These are phyloP conservation scores for Pristiophorus japonicus DNA, from an alignment of 2,113 vertebrate genomes.

Conservation along the genomic window DNA sequence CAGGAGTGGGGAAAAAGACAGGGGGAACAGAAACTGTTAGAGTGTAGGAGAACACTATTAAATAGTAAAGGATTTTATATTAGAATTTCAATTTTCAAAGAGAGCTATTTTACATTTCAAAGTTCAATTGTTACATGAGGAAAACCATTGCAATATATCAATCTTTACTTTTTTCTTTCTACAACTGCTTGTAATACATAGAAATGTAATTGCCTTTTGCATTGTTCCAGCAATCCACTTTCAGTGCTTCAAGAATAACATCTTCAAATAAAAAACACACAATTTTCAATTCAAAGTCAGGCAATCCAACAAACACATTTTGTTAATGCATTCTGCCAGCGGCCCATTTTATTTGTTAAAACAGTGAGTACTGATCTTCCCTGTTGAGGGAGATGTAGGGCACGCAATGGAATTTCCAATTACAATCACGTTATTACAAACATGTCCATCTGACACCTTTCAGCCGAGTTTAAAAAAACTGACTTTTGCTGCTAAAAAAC, in stretches of 20 bases:
- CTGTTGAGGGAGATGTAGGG: background rate
- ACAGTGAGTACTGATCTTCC: background rate
- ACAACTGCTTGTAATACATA: background rate
- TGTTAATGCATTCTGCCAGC: background rate
- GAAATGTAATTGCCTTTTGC: background rate
- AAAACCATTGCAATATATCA: background rate
- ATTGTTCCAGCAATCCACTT: background rate
- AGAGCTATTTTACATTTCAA: background rate
- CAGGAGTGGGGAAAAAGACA: too few species aligned
- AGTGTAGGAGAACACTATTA: background rate
- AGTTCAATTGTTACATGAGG: background rate
- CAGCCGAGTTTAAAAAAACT: background rate
- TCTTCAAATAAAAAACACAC: background rate
- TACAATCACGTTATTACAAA: background rate
- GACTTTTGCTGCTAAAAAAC: background rate
- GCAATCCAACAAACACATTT: background rate
- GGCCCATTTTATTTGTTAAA: background rate
- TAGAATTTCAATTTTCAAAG: slow-evolving; percentile 15
- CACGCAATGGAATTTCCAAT: background rate
- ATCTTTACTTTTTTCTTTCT: background rate
- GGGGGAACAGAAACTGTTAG: too few species aligned
- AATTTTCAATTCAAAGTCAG: background rate
- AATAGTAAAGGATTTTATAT: background rate
- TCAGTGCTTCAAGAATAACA: background rate
- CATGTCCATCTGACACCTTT: background rate